Conservation (phyloP, 1,140 invertebrate genomes). For the Planococcus citri region DNA sequence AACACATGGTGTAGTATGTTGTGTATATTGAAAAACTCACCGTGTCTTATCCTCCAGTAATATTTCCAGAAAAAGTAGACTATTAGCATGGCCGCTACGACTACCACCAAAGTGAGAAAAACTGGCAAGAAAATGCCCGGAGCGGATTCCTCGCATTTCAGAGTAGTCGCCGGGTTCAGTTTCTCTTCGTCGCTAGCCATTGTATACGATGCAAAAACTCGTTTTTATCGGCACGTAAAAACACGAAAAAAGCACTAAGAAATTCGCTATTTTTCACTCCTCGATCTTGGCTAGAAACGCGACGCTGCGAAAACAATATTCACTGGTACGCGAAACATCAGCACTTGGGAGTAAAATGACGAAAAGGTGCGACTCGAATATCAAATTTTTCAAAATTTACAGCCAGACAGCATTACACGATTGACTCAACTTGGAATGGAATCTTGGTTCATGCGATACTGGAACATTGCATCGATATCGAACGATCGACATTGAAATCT, state of each 20-base stretch:
- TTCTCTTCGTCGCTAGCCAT: background rate
- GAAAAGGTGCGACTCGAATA: too few species aligned
- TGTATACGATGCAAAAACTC: background rate
- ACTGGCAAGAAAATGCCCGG: constrained; percentile 17
- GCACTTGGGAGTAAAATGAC: too few species aligned
- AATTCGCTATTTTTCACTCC: background rate
- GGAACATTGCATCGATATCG: too few species aligned
- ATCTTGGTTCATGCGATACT: too few species aligned
- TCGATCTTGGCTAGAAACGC: too few species aligned
- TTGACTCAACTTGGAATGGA: too few species aligned
- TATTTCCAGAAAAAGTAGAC: constrained; percentile 24
- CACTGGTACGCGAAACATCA: too few species aligned
- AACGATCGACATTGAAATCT: too few species aligned
- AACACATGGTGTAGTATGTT: background rate
- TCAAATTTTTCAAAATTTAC: too few species aligned
- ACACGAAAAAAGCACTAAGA: background rate
- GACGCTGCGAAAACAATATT: too few species aligned
- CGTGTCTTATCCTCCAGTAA: constrained; percentile 23
- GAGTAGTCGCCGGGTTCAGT: background rate
- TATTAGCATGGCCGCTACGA: background rate
- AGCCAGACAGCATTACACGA: too few species aligned
- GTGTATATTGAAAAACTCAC: constrained; percentile 22
- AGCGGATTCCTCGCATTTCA: constrained; percentile 9
- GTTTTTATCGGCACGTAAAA: background rate
- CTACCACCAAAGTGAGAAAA: constrained; percentile 17